These are phyloP conservation scores for Nomada lathburiana DNA, from an alignment of 2,888 invertebrate genomes.

Conservation along the genomic window DNA sequence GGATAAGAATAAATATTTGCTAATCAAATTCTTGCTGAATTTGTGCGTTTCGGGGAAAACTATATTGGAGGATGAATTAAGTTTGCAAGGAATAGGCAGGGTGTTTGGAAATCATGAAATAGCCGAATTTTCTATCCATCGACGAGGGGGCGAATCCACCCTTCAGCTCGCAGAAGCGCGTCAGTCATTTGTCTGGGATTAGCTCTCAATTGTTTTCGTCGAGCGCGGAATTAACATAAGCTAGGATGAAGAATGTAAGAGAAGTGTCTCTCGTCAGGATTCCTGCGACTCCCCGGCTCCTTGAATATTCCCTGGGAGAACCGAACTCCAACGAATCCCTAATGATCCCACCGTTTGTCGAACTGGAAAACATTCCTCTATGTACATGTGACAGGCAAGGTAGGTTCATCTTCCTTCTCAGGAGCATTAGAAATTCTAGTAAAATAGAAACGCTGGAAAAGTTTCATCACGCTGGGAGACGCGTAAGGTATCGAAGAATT, in stretches of 20 bases:
- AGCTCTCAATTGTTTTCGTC: conserved; percentile 83
- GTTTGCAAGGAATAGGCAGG: not conserved
- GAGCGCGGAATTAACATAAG: conserved; percentile 83
- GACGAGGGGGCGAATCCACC: conserved; percentile 32
- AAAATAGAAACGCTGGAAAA: not conserved
- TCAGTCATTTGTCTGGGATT: conserved; percentile 84
- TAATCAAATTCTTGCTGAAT: too few species aligned
- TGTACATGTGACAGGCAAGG: conserved; percentile 34
- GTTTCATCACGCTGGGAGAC: not conserved
- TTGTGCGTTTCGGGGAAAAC: too few species aligned
- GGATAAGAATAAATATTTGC: too few species aligned
- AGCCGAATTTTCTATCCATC: conserved; percentile 56
- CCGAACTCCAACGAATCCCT: conserved; percentile 71
- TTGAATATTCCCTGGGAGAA: conserved; percentile 76
- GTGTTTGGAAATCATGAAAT: conserved; percentile 59
- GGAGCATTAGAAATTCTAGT: not conserved
- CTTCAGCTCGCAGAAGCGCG: conserved; percentile 68
- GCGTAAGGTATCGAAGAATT: not conserved
- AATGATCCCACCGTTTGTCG: conserved; percentile 70
- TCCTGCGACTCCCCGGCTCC: conserved; percentile 66
- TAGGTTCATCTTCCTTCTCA: not conserved
- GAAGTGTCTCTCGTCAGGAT: conserved; percentile 73
- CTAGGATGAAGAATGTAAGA: conserved; percentile 83
- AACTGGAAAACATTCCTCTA: conserved; percentile 59
- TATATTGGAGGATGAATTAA: too few species aligned